Evolutionary conservation across 30 jellyfish, hydroid and myxozoan genomes (phyloP), one percentile per base, ranked within the genome.

Genomic region (Aurelia aurita complex sp. Pacific): DNA sequence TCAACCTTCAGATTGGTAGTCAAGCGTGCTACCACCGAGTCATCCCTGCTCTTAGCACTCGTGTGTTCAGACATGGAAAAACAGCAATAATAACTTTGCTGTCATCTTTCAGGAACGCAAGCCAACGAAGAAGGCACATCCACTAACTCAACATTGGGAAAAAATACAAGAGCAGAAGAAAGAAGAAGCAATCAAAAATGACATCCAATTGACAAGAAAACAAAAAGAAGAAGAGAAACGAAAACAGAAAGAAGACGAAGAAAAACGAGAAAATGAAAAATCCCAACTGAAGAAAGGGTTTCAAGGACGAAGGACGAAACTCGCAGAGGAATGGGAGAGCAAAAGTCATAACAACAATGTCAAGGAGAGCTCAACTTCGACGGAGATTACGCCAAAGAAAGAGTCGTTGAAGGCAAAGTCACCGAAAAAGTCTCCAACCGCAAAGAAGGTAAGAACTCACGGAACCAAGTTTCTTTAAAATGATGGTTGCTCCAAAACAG

Each of bases 101-200:
- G 14, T 7, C 57, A 0, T 0, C 79, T 42, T 62, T 17, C 51
- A 69, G 90, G 83, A 73, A 63, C 62, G 60, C 33, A 84, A 73
- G 77, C 82, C 87, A 74, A 40, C 53, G 23, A 84, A 84, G 73
- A 84, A 84, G 68, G 54, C 93, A 10, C 93, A 84, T 33, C 93
- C 87, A 19, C 69, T 84, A 4, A 88, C 93, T 11, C 74, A 73
- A 88, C 95, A 85, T 64, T 85, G 95, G 88, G 88, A 85, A 55
- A 75, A 76, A 50, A 29, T 85, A 17, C 93, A 84, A 57, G 82
- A 73, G 42, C 82, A 84, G 52, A 77, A 84, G 36, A 73, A 61
- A 46, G 65, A 70, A n/a, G 87, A 73, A 64, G 93, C 82, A 1
- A 53, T 17, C 73, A 84, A 73, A 52, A 55, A 34, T 46, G 95